These are phyloP conservation scores for Octopus sinensis DNA, from an alignment of 1,140 invertebrate species.

Conservation along the genomic window DNA sequence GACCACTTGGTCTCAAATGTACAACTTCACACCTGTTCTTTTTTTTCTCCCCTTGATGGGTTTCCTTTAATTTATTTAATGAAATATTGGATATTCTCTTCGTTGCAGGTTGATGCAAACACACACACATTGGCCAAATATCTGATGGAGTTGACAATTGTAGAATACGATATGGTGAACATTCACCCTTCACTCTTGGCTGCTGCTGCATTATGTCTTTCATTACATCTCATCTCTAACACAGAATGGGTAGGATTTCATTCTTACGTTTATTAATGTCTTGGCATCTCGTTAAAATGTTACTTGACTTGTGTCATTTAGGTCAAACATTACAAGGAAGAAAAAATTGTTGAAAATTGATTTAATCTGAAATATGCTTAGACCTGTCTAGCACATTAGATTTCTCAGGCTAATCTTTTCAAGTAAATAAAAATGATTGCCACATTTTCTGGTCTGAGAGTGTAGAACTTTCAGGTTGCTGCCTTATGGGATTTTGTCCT, in stretches of 20 bases:
- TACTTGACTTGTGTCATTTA: background rate
- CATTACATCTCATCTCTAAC: conserved; percentile 60
- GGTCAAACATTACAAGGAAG: background rate
- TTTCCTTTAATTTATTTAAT: no score
- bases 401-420: background rate
- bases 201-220: conserved; percentile 72
- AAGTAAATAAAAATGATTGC: background rate
- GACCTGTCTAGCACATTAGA: background rate
- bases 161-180: conserved; percentile 80
- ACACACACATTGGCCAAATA: conserved; percentile 90
- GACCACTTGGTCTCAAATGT: no score
- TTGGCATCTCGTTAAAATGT: background rate
- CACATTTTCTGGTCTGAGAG: background rate
- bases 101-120: conserved; percentile 61
- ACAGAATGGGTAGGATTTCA: conserved; percentile 50
- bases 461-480: no score
- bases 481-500: no score
- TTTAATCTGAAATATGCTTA: background rate
- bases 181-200: conserved; percentile 78
- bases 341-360: background rate
- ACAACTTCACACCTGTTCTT: no score
- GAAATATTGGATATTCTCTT: no score
- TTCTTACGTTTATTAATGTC: background rate
- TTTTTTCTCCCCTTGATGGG: no score
- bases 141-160: conserved; percentile 79